These are phyloP conservation scores for Sinotaia quadrata DNA, from an alignment of 2,888 invertebrate species.

Conservation along the genomic window DNA sequence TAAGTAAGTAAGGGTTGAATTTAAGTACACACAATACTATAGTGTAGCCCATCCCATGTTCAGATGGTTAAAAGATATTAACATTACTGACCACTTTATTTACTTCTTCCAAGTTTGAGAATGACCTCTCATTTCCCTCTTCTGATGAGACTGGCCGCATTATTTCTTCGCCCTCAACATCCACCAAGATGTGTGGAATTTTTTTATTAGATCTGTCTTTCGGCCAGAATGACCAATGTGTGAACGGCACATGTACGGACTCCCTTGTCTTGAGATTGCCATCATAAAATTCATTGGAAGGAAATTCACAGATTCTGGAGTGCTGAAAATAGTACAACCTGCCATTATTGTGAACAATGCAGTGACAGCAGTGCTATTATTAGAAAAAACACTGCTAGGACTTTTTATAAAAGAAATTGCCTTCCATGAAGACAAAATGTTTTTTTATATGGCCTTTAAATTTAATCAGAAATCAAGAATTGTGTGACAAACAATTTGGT, in stretches of 20 bases:
- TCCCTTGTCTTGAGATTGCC: constrained; percentile 40
- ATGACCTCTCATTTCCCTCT: constrained; percentile 60
- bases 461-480: too few relatives aligned
- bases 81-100: constrained; percentile 52
- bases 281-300: constrained; percentile 56
- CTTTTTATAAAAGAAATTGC: too few relatives aligned
- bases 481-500: too few relatives aligned
- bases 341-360: too few relatives aligned
- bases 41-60: too few relatives aligned
- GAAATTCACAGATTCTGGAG: constrained; percentile 54
- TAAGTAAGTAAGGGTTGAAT: too few relatives aligned
- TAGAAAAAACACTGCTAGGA: too few relatives aligned
- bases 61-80: too few relatives aligned
- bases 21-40: too few relatives aligned
- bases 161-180: constrained; percentile 59
- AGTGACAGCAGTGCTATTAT: too few relatives aligned
- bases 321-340: constrained; percentile 53
- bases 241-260: neutral
- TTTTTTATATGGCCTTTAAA: too few relatives aligned
- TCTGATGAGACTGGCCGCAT: constrained; percentile 52
- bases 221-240: constrained; percentile 20
- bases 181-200: constrained; percentile 51
- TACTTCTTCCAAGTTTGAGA: constrained; percentile 54
- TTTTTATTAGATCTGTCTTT: neutral
- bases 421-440: too few relatives aligned